Evolutionary conservation across 2,888 invertebrate genomes (phyloP).

Genomic region (Noctua fimbriata): DNA sequence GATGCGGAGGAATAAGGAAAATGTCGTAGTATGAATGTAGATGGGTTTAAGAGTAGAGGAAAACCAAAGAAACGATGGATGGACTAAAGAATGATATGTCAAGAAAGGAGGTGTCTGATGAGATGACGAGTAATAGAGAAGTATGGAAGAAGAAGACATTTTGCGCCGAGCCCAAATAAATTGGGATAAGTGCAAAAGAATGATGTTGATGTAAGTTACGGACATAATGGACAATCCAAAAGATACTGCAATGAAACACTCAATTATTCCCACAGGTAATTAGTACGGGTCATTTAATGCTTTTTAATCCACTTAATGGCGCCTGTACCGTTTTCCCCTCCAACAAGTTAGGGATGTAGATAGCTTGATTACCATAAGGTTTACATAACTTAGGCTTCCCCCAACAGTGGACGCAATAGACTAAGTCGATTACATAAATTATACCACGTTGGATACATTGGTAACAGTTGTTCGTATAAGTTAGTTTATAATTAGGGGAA

Average conservation of each 20-base stretch:
- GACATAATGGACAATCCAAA: background rate
- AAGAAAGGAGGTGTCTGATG: no score
- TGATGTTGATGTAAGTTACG: background rate
- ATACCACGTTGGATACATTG: conserved; percentile 2
- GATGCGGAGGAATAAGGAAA: no score
- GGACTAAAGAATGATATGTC: no score
- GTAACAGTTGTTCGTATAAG: background rate
- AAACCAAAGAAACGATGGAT: no score
- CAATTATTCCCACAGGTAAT: conserved; percentile 37
- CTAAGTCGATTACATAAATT: conserved; percentile 41
- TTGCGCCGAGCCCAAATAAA: no score
- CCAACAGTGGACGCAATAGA: background rate
- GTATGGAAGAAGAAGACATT: no score
- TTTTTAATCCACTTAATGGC: conserved; percentile 35
- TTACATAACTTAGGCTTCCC: conserved; percentile 45
- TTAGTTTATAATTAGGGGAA: background rate
- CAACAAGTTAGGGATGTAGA: conserved; percentile 42
- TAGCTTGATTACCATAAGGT: conserved; percentile 49
- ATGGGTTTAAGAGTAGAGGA: no score
- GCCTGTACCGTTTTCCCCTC: conserved; percentile 9
- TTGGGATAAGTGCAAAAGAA: no score
- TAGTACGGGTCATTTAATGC: conserved; percentile 33
- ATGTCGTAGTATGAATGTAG: no score
- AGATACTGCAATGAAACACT: background rate
- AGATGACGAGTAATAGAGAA: no score